phyloP scores from a whole-genome alignment of 92 coral and sea anemone species.

The Porites cylindrica region DNA sequence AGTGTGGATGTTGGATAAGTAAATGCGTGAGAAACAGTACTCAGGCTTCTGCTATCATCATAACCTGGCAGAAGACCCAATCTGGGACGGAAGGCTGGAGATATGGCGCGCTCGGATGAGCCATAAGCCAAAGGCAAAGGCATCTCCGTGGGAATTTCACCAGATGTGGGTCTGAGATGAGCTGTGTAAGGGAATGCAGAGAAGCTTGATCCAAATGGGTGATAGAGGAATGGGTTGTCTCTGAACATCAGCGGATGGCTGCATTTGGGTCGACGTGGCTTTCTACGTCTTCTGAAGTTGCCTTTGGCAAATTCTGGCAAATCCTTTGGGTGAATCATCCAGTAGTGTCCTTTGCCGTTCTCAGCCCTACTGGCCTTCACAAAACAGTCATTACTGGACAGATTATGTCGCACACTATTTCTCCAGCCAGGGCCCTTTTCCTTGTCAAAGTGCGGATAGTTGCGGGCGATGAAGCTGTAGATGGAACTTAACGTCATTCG shows the following conservation, averaged over 20 bases:
- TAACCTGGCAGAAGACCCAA: slow-evolving; percentile 48
- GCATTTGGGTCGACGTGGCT: slow-evolving; percentile 96
- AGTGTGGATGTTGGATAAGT: slow-evolving; percentile 52
- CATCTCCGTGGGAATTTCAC: slow-evolving; percentile 50
- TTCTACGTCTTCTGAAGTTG: slow-evolving; percentile 92
- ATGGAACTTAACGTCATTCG: slow-evolving; percentile 98
- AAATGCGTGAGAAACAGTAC: slow-evolving; percentile 33
- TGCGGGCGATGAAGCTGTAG: slow-evolving; percentile 92
- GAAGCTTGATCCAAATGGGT: slow-evolving; percentile 50
- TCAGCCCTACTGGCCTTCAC: slow-evolving; percentile 99
- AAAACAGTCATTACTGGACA: slow-evolving; percentile 98
- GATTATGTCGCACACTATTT: slow-evolving; percentile 97
- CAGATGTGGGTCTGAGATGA: slow-evolving; percentile 56
- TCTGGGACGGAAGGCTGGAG: slow-evolving; percentile 67
- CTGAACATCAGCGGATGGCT: slow-evolving; percentile 85
- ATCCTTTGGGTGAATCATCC: slow-evolving; percentile 99
- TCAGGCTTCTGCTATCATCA: slow-evolving; percentile 33
- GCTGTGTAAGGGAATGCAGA: slow-evolving; percentile 61
- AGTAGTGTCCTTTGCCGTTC: slow-evolving; percentile 99
- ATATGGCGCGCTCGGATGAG: slow-evolving; percentile 41
- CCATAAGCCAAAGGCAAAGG: slow-evolving; percentile 63
- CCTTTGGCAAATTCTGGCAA: slow-evolving; percentile 97
- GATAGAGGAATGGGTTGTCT: slow-evolving; percentile 67
- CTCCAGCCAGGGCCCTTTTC: slow-evolving; percentile 99
- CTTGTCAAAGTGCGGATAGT: slow-evolving; percentile 95